Evolutionary conservation across 2,888 invertebrate genomes (phyloP).

Genomic region (Meteorus cinctellus): DNA sequence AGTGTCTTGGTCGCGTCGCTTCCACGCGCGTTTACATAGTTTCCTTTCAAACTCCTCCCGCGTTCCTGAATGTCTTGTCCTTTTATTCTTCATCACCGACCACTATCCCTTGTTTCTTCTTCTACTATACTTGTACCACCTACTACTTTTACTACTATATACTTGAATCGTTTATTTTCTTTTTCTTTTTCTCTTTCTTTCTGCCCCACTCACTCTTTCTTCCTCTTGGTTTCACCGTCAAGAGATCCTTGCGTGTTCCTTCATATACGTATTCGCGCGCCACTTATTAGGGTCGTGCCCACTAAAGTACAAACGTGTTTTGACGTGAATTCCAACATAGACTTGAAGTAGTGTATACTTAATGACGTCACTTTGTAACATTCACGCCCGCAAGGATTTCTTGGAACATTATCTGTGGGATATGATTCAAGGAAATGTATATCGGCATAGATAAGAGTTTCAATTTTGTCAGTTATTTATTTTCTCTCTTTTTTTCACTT

Average conservation of each 20-base stretch:
- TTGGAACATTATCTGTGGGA: slow-evolving; percentile 23
- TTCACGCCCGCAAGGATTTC: slow-evolving; percentile 29
- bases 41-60: slow-evolving; percentile 6
- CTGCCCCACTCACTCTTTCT: not conserved
- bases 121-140: not conserved
- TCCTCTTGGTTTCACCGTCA: not conserved
- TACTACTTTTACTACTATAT: slow-evolving; percentile 11
- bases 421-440: slow-evolving; percentile 24
- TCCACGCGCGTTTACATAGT: slow-evolving; percentile 28
- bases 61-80: not conserved
- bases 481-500: not conserved
- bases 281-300: slow-evolving; percentile 47
- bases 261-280: slow-evolving; percentile 41
- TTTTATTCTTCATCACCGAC: not conserved
- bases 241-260: slow-evolving; percentile 50
- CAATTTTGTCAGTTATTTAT: slow-evolving; percentile 12
- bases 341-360: slow-evolving; percentile 25
- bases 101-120: not conserved
- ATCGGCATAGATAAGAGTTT: slow-evolving; percentile 3
- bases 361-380: slow-evolving; percentile 35
- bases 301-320: slow-evolving; percentile 32
- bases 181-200: not conserved
- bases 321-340: slow-evolving; percentile 22
- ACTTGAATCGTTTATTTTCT: not conserved
- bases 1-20: not conserved